Base-by-base conservation (phyloP, 2,113 vertebrate species). In the Ailurus styani region DNA sequence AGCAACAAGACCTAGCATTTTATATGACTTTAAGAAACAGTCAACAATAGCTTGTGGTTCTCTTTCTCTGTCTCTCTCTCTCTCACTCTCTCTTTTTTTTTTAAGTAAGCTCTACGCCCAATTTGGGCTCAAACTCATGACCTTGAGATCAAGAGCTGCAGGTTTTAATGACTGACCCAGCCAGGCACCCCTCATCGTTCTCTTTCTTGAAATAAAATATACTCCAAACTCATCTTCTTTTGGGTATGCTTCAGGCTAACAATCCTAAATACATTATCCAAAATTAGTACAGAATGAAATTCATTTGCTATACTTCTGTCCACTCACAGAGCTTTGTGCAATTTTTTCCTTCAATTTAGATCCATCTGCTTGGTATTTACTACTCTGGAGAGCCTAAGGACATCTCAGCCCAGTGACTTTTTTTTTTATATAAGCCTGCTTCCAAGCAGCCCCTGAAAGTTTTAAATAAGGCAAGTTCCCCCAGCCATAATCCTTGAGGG, bases 151-250 rank as follows among this genome's bases (percentile, higher is more conserved):
- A 47, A 47, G 42, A 31, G 42, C 29, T 45, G 42, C 73, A 47
- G 27, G 14, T 3, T 75, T 27, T 75, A 75, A 13, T 7, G 2
- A 77, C 42, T 18, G 14, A 47, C 14, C 42, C 27, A 77, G 7
- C 73, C 73, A 77, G 42, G 42, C 2, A 4, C 4, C 42, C 42
- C 15, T 31, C 14, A 5, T 31, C 42, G 42, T 47, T 77, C 73
- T 68, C 55, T 66, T 83, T 97, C 81, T 62, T 93, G 31, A 78
- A 91, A 78, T 93, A 89, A 93, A 96, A 50, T 15, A 40, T 70
- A 57, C 87, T 91, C 37, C 54, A 70, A 94, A 78, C 77, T 91
- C 85, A 29, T 89, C 40, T 91, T 86, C 79, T 85, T 97, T 68
- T 82, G 90, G 57, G 25, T 75, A 34, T 83, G 40, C 64, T 91